Conservation (phyloP, 2,888 invertebrate species). For the Rutpela maculata region DNA sequence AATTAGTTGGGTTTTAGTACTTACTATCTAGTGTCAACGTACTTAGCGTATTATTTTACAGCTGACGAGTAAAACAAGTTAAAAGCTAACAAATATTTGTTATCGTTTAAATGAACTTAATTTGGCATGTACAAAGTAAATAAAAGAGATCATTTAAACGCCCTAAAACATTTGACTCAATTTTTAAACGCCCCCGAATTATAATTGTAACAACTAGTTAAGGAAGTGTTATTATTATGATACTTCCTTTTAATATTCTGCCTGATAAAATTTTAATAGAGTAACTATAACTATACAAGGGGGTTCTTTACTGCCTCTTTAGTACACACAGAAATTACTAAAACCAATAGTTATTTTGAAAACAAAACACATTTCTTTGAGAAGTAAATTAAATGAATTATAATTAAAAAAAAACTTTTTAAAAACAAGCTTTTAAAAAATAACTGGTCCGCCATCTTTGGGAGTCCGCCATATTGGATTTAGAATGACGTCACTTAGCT, state of each 20-base stretch:
- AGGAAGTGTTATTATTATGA: conserved; percentile 11
- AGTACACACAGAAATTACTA: no score
- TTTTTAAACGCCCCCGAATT: not conserved
- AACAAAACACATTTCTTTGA: no score
- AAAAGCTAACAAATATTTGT: not conserved
- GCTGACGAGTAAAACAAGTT: not conserved
- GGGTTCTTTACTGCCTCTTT: no score
- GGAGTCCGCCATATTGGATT: no score
- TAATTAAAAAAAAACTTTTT: no score
- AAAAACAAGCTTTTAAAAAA: no score
- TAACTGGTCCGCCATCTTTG: no score
- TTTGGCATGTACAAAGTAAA: conserved; percentile 4
- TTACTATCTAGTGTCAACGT: not conserved
- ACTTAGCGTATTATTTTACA: conserved; percentile 6
- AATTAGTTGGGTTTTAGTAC: not conserved
- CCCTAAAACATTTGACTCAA: not conserved
- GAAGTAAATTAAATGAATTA: no score
- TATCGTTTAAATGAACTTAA: not conserved
- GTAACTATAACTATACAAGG: no score
- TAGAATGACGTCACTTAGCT: no score
- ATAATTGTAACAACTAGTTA: not conserved
- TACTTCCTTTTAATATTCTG: not conserved
- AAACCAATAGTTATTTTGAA: no score
- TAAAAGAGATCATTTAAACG: conserved; percentile 5
- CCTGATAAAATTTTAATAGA: no score